Percentiles rank a stretch among this genome's conserved stretches.
phyloP scores from a whole-genome alignment of 1,140 invertebrate species.

The Steinernema feltiae region DNA sequence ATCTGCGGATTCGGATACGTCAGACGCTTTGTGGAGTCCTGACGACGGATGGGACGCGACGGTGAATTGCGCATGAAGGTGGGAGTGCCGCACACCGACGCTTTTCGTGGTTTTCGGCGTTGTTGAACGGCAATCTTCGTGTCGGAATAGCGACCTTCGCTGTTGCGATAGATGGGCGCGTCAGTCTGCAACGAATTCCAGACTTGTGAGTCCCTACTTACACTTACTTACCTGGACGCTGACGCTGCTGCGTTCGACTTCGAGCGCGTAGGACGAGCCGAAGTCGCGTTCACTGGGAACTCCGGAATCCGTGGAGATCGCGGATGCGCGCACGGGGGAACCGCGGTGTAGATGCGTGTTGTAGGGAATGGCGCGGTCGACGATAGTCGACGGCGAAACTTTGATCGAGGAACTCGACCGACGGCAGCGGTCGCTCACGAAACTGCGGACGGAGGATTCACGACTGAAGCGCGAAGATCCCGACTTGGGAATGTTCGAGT shows the following conservation, averaged over 20 bases:
- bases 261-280: slow-evolving; percentile 1
- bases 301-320: neutral
- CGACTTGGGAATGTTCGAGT: neutral
- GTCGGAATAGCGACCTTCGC: slow-evolving; percentile 34
- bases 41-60: neutral
- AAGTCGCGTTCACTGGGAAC: slow-evolving; percentile 4
- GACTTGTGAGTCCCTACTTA: neutral
- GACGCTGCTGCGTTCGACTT: neutral
- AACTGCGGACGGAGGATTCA: neutral
- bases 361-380: neutral
- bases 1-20: neutral
- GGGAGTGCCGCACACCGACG: neutral
- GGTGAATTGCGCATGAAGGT: neutral
- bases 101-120: neutral
- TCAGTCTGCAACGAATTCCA: neutral
- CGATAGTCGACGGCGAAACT: neutral
- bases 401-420: neutral
- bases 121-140: slow-evolving; percentile 24
- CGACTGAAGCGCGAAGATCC: neutral
- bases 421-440: neutral
- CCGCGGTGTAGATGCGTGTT: neutral
- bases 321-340: neutral
- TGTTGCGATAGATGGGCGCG: slow-evolving; percentile 32
- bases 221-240: neutral
- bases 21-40: neutral